phyloP scores from a whole-genome alignment of 2,888 invertebrate genomes.

The Cataglyphis altisquamis region DNA sequence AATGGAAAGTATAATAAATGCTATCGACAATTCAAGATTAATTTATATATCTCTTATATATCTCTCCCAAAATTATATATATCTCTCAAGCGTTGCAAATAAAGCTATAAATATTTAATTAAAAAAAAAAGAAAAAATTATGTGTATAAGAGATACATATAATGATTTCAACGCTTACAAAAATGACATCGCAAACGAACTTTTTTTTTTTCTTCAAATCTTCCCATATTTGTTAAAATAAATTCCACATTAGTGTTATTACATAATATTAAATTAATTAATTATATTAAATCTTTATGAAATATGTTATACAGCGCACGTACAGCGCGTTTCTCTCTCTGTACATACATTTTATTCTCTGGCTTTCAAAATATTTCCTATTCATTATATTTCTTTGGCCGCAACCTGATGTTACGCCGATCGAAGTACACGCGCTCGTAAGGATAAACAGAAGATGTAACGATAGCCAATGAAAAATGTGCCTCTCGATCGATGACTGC shows the following conservation, averaged over 20 bases:
- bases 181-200: neutral
- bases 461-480: conserved; percentile 27
- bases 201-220: neutral
- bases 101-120: too few relatives aligned
- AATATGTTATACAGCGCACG: neutral
- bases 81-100: too few relatives aligned
- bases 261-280: neutral
- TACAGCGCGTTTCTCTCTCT: too few relatives aligned
- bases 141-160: too few relatives aligned
- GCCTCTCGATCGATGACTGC: conserved; percentile 34
- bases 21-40: too few relatives aligned
- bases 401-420: neutral
- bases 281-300: neutral
- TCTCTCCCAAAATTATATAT: too few relatives aligned
- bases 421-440: neutral
- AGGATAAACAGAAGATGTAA: neutral
- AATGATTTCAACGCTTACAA: neutral
- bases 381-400: neutral
- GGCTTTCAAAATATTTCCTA: conserved; percentile 1
- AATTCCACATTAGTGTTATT: neutral
- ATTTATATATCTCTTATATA: too few relatives aligned
- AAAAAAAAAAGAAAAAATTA: too few relatives aligned
- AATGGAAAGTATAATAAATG: too few relatives aligned
- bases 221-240: neutral
- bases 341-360: neutral